phyloP scores from a whole-genome alignment of 2,888 invertebrate genomes.

The Metallyticus violacea region DNA sequence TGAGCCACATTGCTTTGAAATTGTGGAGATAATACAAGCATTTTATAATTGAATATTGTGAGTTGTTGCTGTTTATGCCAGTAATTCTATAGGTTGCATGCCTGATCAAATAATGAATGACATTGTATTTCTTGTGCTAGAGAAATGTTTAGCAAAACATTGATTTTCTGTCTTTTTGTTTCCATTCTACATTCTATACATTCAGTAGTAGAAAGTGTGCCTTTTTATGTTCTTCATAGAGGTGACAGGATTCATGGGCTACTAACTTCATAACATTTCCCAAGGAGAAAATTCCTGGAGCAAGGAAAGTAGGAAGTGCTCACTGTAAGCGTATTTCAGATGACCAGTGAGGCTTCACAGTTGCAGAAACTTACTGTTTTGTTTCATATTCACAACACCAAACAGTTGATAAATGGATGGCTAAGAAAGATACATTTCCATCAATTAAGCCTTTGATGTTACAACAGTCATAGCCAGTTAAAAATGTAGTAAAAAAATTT shows the following conservation, averaged over 20 bases:
- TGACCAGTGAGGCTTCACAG: not conserved
- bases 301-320: not conserved
- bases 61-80: too few species aligned
- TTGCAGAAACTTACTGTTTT: not conserved
- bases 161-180: not conserved
- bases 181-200: not conserved
- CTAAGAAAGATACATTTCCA: too few species aligned
- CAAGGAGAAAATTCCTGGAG: not conserved
- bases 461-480: too few species aligned
- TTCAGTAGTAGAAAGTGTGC: constrained; percentile 2
- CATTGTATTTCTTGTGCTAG: not conserved
- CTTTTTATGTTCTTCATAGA: not conserved
- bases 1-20: too few species aligned
- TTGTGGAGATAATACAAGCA: too few species aligned
- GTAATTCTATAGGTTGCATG: too few species aligned
- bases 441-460: too few species aligned
- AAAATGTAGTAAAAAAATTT: too few species aligned
- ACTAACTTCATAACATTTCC: not conserved
- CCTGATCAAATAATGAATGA: too few species aligned
- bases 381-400: not conserved
- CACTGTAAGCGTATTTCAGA: not conserved
- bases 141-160: not conserved
- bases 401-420: not conserved
- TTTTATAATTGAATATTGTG: too few species aligned
- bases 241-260: constrained; percentile 15